Percentiles rank a stretch among this genome's conserved stretches.
phyloP scores from a whole-genome alignment of 2,888 invertebrate genomes.

The Aphelenchoides bicaudatus region DNA sequence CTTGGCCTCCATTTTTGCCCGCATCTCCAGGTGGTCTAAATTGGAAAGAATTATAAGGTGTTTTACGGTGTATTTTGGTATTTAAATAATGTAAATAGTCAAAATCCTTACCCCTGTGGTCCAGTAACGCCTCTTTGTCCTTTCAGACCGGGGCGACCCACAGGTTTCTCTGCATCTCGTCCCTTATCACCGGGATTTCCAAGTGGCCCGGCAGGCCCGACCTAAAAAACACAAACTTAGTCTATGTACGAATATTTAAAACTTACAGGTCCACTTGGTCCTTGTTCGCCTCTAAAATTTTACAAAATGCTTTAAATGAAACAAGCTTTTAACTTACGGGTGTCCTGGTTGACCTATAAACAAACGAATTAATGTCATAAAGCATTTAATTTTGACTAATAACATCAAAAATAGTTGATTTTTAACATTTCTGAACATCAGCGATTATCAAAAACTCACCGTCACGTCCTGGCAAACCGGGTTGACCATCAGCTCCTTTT shows the following conservation, averaged over 20 bases:
- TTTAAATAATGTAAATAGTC: too few relatives aligned
- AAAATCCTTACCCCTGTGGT: conserved; percentile 52
- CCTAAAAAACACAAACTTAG: conserved; percentile 5
- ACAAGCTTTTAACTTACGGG: too few relatives aligned
- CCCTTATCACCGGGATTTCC: conserved; percentile 48
- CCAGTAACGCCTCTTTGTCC: conserved; percentile 42
- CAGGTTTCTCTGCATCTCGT: conserved; percentile 54
- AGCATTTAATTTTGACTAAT: too few relatives aligned
- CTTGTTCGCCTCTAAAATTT: conserved; percentile 2
- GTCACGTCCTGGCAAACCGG: conserved; percentile 52
- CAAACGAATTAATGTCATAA: too few relatives aligned
- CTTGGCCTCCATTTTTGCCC: conserved; percentile 31
- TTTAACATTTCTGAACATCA: neutral
- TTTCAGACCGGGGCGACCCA: conserved; percentile 57
- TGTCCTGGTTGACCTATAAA: too few relatives aligned
- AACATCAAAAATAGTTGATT: too few relatives aligned
- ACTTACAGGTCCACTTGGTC: neutral
- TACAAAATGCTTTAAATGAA: neutral
- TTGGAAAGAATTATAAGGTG: too few relatives aligned
- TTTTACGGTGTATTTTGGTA: too few relatives aligned
- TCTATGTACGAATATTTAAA: too few relatives aligned
- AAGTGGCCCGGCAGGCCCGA: conserved; percentile 17
- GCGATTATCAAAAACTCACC: conserved; percentile 48
- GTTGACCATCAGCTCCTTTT: conserved; percentile 50
- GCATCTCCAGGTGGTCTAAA: conserved; percentile 48